phyloP scores from a whole-genome alignment of 2,113 vertebrate species.

The Fregata magnificens region DNA sequence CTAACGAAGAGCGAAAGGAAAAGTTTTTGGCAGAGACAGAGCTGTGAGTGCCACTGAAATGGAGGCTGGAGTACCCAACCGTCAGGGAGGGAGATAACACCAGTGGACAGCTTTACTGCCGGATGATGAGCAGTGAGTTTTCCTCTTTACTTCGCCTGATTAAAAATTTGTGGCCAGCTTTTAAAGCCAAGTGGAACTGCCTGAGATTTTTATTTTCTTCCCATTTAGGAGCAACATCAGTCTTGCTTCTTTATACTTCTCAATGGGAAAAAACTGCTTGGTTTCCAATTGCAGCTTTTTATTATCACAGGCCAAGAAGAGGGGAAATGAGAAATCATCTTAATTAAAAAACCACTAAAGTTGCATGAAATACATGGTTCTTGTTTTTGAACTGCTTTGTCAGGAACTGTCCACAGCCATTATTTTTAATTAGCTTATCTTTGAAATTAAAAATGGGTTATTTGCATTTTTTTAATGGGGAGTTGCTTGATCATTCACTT shows the following conservation, averaged over 20 bases:
- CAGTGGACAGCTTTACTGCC: background rate
- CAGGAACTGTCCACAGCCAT: slow-evolving; percentile 56
- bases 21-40: background rate
- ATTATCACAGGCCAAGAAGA: slow-evolving; percentile 22
- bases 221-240: slow-evolving; percentile 10
- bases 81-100: background rate
- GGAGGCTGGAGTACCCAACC: background rate
- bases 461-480: slow-evolving; percentile 58
- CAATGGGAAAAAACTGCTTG: background rate
- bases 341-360: slow-evolving; percentile 64
- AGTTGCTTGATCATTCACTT: slow-evolving; percentile 29
- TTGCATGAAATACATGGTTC: slow-evolving; percentile 33
- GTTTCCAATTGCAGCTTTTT: slow-evolving; percentile 43
- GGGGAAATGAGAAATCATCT: slow-evolving; percentile 60
- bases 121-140: background rate
- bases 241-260: slow-evolving; percentile 31
- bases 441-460: slow-evolving; percentile 65
- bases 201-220: slow-evolving; percentile 11
- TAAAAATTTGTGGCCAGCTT: background rate
- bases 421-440: slow-evolving; percentile 70
- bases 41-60: background rate
- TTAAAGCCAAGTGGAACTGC: background rate
- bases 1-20: background rate
- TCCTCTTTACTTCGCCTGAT: background rate
- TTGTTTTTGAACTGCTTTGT: slow-evolving; percentile 66